Evolutionary conservation across 2,113 vertebrate genomes (phyloP).

Genomic region (Alligator mississippiensis): DNA sequence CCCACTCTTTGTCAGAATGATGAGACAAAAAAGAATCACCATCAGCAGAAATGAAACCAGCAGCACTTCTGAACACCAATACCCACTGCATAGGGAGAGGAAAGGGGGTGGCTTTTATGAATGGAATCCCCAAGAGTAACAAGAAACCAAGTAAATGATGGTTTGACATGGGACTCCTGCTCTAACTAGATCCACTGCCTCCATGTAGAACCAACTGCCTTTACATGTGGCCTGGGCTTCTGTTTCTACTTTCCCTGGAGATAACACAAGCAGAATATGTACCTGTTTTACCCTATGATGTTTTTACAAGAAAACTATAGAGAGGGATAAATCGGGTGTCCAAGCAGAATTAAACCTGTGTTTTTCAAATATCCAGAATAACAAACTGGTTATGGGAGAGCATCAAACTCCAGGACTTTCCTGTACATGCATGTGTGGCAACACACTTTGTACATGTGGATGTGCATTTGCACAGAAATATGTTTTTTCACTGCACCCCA

Average conservation of each 20-base stretch:
- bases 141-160: neutral
- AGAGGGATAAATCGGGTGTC: neutral
- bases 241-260: neutral
- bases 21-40: rapidly evolving
- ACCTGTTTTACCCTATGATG: neutral
- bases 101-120: neutral
- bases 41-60: neutral
- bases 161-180: neutral
- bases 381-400: neutral
- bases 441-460: neutral
- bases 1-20: neutral
- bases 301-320: neutral
- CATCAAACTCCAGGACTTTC: neutral
- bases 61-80: neutral
- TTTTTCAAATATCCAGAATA: neutral
- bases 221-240: neutral
- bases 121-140: rapidly evolving
- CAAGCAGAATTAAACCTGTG: neutral
- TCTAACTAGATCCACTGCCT: neutral
- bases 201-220: neutral
- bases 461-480: rapidly evolving
- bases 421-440: rapidly evolving
- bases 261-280: neutral
- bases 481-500: neutral
- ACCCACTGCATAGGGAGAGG: neutral